Percentiles rank a stretch among this genome's conserved stretches.
phyloP scores from a whole-genome alignment of 2,113 vertebrate genomes.

The Notarius lentiginosus region DNA sequence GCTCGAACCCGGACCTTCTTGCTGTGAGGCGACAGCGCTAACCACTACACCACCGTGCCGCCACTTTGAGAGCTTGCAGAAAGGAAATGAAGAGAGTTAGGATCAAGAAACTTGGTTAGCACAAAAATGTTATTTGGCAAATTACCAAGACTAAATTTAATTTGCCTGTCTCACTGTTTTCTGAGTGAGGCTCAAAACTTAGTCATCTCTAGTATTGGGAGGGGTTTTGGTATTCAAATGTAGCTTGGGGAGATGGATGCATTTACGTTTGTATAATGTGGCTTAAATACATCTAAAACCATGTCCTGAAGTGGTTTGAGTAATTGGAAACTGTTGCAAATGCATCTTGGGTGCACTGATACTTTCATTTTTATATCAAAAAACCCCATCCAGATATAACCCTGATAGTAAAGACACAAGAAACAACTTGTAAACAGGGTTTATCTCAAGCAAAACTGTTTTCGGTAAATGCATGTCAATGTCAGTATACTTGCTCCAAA shows the following conservation, averaged over 20 bases:
- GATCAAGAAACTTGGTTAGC: no score
- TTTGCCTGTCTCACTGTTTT: no score
- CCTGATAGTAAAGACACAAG: not conserved
- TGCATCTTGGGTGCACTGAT: not conserved
- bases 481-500: not conserved
- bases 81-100: no score
- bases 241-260: not conserved
- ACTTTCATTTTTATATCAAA: not conserved
- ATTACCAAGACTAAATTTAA: no score
- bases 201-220: not conserved
- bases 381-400: not conserved
- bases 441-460: not conserved
- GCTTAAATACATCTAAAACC: not conserved
- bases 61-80: no score
- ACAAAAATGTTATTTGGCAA: no score
- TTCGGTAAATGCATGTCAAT: not conserved
- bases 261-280: not conserved
- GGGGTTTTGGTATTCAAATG: not conserved
- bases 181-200: no score
- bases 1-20: no score
- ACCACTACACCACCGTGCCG: no score
- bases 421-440: not conserved
- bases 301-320: not conserved
- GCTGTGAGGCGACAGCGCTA: no score
- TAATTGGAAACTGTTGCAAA: not conserved